Base-by-base conservation (phyloP, 1,140 invertebrate species). In the Forficula auricularia region DNA sequence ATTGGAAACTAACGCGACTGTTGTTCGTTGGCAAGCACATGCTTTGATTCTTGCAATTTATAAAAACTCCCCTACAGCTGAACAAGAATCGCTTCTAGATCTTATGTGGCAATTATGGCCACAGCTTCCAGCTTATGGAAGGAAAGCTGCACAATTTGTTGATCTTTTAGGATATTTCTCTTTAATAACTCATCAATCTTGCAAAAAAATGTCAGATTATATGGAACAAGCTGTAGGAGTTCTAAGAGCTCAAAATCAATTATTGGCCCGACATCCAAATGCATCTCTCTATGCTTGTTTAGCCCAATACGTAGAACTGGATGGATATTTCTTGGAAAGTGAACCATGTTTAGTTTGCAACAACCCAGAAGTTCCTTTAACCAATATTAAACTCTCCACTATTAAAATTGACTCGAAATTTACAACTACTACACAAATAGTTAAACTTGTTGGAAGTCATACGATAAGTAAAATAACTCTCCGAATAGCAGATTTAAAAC, bases 381-480 rank as follows among this genome's bases (percentile, higher is more conserved):
- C 79, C 0, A 86, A 81, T 44, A 83, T 96, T 32, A 98, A 98
- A 63, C 62, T 98, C 22, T 86, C 86, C 1, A 76, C 87, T 0
- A 84, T 97, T 6, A 96, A 96, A 67, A 79, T 87, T 31, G 94
- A 98, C 65, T 91, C 90, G 0, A 90, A 96, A 66, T 98, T 92
- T 57, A 97, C 92, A 1, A 96, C 92, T 1, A 95, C 86, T 2
- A 95, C 90, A 2, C 91, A 96, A 64, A 94, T 98, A 39, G 87
- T 97, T 1, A 98, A 98, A 65, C 65, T 98, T 36, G 77, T 92
- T 20, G 85, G 85, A 37, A 87, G 87, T 57, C 87, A 97, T 56
- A 92, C 83, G 40, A 94, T 98, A 40, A 91, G 88, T 52, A 85
- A 89, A 53, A 87, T 98, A 41, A 84, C 81, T 4, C 70, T 98